Percentiles rank a stretch among this genome's conserved stretches.
phyloP scores from a whole-genome alignment of 2,113 vertebrate genomes.

The Saguinus midas region DNA sequence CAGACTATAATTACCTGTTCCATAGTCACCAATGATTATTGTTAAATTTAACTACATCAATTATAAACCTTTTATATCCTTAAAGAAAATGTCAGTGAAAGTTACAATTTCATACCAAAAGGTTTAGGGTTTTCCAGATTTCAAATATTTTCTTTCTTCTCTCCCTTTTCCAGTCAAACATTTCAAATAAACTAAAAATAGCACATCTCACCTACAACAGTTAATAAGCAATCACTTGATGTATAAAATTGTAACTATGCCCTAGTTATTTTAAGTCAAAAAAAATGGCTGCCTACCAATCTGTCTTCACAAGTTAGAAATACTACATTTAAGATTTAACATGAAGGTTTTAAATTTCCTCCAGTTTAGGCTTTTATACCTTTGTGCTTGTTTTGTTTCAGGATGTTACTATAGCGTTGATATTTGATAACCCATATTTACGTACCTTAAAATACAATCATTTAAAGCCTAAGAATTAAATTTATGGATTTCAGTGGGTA shows the following conservation, averaged over 20 bases:
- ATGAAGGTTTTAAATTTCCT: conserved; percentile 87
- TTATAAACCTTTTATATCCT: conserved; percentile 67
- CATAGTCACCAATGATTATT: conserved; percentile 58
- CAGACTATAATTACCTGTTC: conserved; percentile 54
- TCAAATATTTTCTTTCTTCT: conserved; percentile 64
- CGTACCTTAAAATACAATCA: conserved; percentile 62
- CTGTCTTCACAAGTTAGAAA: conserved; percentile 79
- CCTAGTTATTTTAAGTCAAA: conserved; percentile 73
- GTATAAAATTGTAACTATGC: conserved; percentile 76
- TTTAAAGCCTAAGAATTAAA: no score
- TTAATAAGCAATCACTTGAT: conserved; percentile 76
- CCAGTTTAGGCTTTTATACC: conserved; percentile 88
- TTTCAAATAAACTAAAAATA: conserved; percentile 78
- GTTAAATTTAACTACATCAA: conserved; percentile 71
- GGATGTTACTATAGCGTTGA: conserved; percentile 76
- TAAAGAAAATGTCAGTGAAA: conserved; percentile 76
- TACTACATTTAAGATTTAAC: conserved; percentile 85
- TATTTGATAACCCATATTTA: conserved; percentile 70
- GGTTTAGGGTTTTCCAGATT: conserved; percentile 67
- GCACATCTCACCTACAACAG: conserved; percentile 80
- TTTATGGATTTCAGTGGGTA: not conserved
- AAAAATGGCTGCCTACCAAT: conserved; percentile 76
- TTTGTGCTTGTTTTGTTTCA: conserved; percentile 88
- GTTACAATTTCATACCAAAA: conserved; percentile 67
- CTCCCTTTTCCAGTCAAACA: conserved; percentile 56